Evolutionary conservation across 1,140 invertebrate genomes (phyloP), one percentile per base, ranked within the genome.

Genomic region (Pogonomyrmex californicus): DNA sequence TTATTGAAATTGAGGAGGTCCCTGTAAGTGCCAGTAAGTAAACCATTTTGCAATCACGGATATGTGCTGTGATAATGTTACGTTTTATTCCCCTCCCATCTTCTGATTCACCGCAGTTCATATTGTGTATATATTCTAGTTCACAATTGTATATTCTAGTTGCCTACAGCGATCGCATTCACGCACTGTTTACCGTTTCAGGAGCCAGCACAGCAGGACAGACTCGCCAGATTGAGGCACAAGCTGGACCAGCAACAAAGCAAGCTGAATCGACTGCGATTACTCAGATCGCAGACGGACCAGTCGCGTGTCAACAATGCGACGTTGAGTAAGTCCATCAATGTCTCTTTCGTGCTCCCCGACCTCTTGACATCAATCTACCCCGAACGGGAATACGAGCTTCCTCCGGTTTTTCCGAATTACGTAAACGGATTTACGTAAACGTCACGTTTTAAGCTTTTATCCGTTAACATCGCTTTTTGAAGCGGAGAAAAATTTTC

Each of bases 181-280:
- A 63, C 44, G 58, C 60, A 65, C 17, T 78, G 63, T 87, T 90
- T 83, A 77, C 91, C 92, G 91, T 96, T 95, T n/a, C 93, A 96
- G 93, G 96, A 96, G 89, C 97, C 98, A 89, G 97, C 98, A 63
- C 98, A 99, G 95, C 98, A 98, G 92, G 98, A 99, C 93, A 96
- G 98, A 87, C 96, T 99, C 89, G 96, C 98, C 56, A 96, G 98
- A 93, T 96, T 99, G 88, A 96, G 98, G 86, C 98, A 99, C 91
- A 97, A 98, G 86, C 98, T 99, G 81, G 98, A 99, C 93, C 97
- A 98, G 38, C 99, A 99, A 95, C 99, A 99, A 95, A 97, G 98
- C 92, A 99, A 99, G 95, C 96, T 99, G 91, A 96, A 98, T 90
- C 98, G 98, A 94, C 96, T 99, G 93, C 95, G 98, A 92, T 98